A percentile compares a stretch with the other conserved stretches of the same genome.
Conservation (phyloP, 2,888 invertebrate genomes). For the Pyrrhia umbra region DNA sequence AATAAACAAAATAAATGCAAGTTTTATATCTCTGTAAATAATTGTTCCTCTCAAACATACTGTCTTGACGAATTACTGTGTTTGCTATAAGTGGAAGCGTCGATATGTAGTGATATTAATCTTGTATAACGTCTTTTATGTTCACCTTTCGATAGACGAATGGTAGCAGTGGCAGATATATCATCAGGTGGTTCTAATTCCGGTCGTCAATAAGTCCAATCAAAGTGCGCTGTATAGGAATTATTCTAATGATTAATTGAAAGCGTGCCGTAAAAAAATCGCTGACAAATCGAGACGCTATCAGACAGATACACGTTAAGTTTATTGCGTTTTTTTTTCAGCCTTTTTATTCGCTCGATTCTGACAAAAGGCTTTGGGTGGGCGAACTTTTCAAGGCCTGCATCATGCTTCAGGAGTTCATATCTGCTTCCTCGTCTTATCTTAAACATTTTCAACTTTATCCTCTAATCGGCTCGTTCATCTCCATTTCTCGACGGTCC, state of each 20-base stretch:
- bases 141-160: constrained; percentile 55
- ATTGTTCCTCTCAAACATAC: constrained; percentile 71
- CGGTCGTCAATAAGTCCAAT: constrained; percentile 75
- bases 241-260: constrained; percentile 81
- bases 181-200: constrained; percentile 71
- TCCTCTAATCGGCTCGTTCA: constrained; percentile 54
- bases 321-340: constrained; percentile 77
- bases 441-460: constrained; percentile 52
- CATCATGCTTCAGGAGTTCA: constrained; percentile 83
- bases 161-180: constrained; percentile 67
- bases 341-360: constrained; percentile 71
- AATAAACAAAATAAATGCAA: constrained; percentile 81
- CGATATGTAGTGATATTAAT: constrained; percentile 55
- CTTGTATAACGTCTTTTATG: constrained; percentile 57
- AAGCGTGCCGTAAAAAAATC: constrained; percentile 77
- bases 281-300: constrained; percentile 84
- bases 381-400: constrained; percentile 86
- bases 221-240: constrained; percentile 71
- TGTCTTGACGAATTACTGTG: constrained; percentile 62
- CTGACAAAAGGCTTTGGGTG: constrained; percentile 81
- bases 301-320: constrained; percentile 72
- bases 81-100: constrained; percentile 55
- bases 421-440: constrained; percentile 62
- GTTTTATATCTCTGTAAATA: constrained; percentile 79
- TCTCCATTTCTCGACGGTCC: constrained; percentile 53